Evolutionary conservation across 2,113 vertebrate species (phyloP), one percentile per base, ranked within the genome.

Genomic region (Corydoras maculifer): DNA sequence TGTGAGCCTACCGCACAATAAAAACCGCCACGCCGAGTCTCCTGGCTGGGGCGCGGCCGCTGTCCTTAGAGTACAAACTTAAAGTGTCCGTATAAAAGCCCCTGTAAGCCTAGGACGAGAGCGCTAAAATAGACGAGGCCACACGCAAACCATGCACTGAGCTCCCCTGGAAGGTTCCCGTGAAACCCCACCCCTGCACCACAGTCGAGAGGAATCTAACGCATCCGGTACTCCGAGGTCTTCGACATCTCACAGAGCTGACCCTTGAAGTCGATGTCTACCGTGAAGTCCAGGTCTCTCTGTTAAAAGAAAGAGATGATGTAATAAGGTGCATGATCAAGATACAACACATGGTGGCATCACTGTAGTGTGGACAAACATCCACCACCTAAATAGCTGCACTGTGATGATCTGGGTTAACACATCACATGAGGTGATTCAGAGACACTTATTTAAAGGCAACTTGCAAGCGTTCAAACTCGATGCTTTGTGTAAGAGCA

Each of bases 201-300:
- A 43, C 35, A 43, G 35, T 43, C 35, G 35, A 43, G 35, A 43
- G 35, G 35, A 43, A 43, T 43, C 35, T 90, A 97, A 78, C 94
- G 93, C 94, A 96, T 97, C 80, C 92, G 82, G 88, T 95, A 97
- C 86, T 97, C 94, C 0, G 91, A 91, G 25, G 94, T 94, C 87
- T 93, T 93, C 0, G 93, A 94, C 75, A 96, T 81, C 85, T 96
- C 93, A 1, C 94, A 96, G 76, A 97, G 87, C 81, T 96, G 93
- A 66, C 94, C 94, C 86, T 94, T 94, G 89, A 97, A 97, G 84
- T 96, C 94, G 30, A 97, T 87, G 78, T 96, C 94, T 0, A 97
- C 85, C 62, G 86, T 93, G 86, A 97, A 97, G 88, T 97, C 94
- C 86, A 97, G 86, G 84, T 97, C 94, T 13, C 94, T 92, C 94